Conservation (phyloP, 2,113 vertebrate species). For the Alexandromys fortis region DNA sequence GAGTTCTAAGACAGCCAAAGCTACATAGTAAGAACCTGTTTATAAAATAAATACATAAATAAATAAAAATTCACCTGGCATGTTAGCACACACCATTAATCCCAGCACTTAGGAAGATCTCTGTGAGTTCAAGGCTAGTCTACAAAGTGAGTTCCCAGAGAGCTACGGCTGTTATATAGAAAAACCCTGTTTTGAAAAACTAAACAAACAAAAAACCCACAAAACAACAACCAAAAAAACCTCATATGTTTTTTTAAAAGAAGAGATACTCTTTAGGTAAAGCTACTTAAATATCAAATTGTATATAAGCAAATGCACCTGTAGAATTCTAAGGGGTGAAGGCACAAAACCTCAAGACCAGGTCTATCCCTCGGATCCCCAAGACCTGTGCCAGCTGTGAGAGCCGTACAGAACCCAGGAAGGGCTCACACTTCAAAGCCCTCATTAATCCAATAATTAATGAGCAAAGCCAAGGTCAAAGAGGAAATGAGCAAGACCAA, state of each 20-base stretch:
- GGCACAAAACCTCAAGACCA: neutral
- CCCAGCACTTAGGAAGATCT: neutral
- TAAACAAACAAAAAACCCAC: neutral
- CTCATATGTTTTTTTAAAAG: neutral
- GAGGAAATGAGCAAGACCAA: slow-evolving; percentile 36
- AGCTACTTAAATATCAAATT: neutral
- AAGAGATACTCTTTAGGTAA: neutral
- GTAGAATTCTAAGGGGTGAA: neutral
- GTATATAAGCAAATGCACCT: neutral
- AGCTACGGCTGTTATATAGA: neutral
- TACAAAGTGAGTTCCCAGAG: neutral
- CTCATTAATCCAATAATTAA: slow-evolving; percentile 38
- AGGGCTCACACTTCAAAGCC: neutral
- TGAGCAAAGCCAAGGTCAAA: slow-evolving; percentile 10
- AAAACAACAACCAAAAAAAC: neutral
- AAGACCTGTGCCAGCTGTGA: neutral
- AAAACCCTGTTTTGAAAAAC: neutral
- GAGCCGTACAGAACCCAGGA: neutral
- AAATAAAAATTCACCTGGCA: neutral
- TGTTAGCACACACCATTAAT: too few species aligned
- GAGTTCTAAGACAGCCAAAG: neutral
- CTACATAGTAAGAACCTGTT: neutral
- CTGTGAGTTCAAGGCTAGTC: neutral
- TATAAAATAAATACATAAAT: neutral
- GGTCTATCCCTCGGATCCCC: neutral